Percentiles rank a stretch among this genome's conserved stretches.
Evolutionary conservation across 2,888 invertebrate species (phyloP).

Genomic region (Alviniconcha strummeri): DNA sequence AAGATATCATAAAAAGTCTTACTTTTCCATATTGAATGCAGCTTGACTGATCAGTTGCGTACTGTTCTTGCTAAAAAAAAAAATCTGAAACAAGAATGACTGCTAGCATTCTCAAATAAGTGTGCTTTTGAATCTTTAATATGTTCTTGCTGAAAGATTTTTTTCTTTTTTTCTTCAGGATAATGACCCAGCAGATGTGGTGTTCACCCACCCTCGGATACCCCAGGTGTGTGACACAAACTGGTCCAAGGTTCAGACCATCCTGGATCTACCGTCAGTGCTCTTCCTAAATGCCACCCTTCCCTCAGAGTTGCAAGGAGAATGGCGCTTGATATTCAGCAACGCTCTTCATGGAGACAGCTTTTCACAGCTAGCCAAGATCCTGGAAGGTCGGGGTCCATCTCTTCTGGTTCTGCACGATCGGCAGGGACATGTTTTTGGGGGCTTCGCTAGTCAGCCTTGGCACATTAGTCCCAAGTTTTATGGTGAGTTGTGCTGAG

Average conservation of each 20-base stretch:
- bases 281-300: slow-evolving; percentile 82
- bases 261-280: slow-evolving; percentile 63
- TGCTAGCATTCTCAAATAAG: too few relatives aligned
- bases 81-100: too few relatives aligned
- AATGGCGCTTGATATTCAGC: slow-evolving; percentile 89
- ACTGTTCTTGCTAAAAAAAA: too few relatives aligned
- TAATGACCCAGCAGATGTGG: slow-evolving; percentile 38
- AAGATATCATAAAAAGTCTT: too few relatives aligned
- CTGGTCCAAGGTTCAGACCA: slow-evolving; percentile 57
- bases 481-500: slow-evolving; percentile 76
- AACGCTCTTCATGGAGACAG: slow-evolving; percentile 85
- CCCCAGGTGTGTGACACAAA: slow-evolving; percentile 53
- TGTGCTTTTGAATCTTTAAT: not conserved
- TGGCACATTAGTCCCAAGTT: slow-evolving; percentile 88
- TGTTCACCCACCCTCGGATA: slow-evolving; percentile 42
- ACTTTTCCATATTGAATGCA: too few relatives aligned
- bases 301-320: slow-evolving; percentile 83
- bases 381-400: slow-evolving; percentile 69
- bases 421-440: slow-evolving; percentile 88
- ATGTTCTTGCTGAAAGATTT: not conserved
- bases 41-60: too few relatives aligned
- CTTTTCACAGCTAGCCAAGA: slow-evolving; percentile 77
- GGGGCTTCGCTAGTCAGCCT: slow-evolving; percentile 88
- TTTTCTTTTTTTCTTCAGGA: too few relatives aligned
- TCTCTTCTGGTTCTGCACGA: slow-evolving; percentile 87